phyloP scores from a whole-genome alignment of 2,113 vertebrate genomes.

The Dicentrarchus labrax region DNA sequence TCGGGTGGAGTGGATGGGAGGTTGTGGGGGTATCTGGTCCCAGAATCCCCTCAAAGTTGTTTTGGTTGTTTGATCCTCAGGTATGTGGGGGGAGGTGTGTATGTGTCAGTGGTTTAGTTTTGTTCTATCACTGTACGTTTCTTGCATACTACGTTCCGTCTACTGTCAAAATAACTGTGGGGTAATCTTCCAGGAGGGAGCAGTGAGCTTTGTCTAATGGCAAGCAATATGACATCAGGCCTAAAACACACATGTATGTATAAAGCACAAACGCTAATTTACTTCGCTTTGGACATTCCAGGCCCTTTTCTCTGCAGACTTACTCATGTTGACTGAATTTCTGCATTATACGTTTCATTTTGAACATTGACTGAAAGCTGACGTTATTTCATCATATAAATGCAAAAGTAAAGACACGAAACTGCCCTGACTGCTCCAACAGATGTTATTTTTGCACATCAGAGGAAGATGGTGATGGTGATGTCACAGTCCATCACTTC shows the following conservation, averaged over 20 bases:
- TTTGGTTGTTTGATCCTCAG: slow-evolving; percentile 44
- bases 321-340: not conserved
- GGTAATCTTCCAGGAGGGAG: not conserved
- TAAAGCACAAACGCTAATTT: not conserved
- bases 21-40: slow-evolving; percentile 13
- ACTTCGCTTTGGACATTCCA: not conserved
- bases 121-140: slow-evolving; percentile 13
- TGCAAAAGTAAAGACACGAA: not conserved
- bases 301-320: not conserved
- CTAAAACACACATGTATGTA: not conserved
- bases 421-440: not conserved
- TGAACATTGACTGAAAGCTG: too few species aligned
- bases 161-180: slow-evolving; percentile 8
- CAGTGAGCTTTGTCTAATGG: not conserved
- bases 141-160: slow-evolving; percentile 2
- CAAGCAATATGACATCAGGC: not conserved
- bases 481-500: not conserved
- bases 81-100: not conserved
- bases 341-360: not conserved
- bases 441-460: not conserved
- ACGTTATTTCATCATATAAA: not conserved
- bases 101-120: too few species aligned
- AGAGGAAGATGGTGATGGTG: not conserved
- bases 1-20: not conserved
- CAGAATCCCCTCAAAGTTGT: slow-evolving; percentile 34